Base-by-base conservation (phyloP, 2,797 vertebrate species). In the Psittacula derbiana region DNA sequence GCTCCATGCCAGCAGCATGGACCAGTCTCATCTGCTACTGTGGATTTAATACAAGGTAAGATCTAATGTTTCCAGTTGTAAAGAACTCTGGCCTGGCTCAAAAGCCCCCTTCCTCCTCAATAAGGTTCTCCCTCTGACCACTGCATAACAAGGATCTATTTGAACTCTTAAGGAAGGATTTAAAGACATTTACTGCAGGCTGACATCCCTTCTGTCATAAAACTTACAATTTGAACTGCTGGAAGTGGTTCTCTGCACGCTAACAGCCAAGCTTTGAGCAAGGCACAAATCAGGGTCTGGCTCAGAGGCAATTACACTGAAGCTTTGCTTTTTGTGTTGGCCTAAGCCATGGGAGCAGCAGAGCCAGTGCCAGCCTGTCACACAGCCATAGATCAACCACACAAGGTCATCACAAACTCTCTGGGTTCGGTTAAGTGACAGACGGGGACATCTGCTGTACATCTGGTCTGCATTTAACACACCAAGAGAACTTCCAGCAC, bases 281-380 rank as follows among this genome's bases (percentile, higher is more conserved):
- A 65, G 36, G 71, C 58, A 78, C 50, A 72, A 15, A 52, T 8
- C 5, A 0, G 20, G 25, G 31, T 30, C 80, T 91, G 67, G 66
- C 64, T 91, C 24, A 58, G 67, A 1, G 3, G 65, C 1, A 2
- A 27, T 85, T 78, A 58, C 80, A 74, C 16, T 3, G 4, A 90
- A 93, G 75, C 72, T 93, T 43, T 62, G 57, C 49, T 80, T 90
- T 90, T 72, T 11, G 7, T 15, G 21, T 2, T 67, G 92, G 65
- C 61, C 38, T 24, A 46, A 76, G 52, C 60, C 41, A 25, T 0
- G 30, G 52, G 8, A 74, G 31, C 1, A 0, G 10, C 0, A 1
- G 2, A 8, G 71, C 21, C 57, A 36, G 53, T 0, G 2, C 58
- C 55, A 91, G 79, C 50, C 60, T 53, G 38, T 38, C 80, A 27